Conservation (phyloP, 2,888 invertebrate genomes). For the Diabrotica balteata region DNA sequence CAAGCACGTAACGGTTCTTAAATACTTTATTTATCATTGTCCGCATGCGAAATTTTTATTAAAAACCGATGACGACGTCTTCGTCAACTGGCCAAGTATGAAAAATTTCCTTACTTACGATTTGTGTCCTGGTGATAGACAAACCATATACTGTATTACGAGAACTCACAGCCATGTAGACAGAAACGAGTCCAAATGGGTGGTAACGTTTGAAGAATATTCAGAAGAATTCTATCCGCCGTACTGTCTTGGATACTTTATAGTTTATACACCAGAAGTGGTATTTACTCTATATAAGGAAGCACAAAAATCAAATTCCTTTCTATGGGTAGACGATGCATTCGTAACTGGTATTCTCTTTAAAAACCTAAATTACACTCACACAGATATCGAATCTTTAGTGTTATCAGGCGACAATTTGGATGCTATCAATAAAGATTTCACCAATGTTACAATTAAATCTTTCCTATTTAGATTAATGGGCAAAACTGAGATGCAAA, state of each 20-base stretch:
- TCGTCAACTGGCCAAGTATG: conserved; percentile 72
- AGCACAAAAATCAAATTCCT: conserved; percentile 67
- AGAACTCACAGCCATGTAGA: conserved; percentile 39
- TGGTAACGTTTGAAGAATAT: conserved; percentile 74
- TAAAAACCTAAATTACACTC: conserved; percentile 64
- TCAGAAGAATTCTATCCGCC: conserved; percentile 70
- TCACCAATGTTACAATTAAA: too few relatives aligned
- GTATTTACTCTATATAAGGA: conserved; percentile 61
- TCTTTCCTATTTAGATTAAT: too few relatives aligned
- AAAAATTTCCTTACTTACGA: conserved; percentile 66
- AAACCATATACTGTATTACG: conserved; percentile 72
- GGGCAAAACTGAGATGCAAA: too few relatives aligned
- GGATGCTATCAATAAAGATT: too few relatives aligned
- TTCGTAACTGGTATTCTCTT: conserved; percentile 72
- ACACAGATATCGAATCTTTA: conserved; percentile 58
- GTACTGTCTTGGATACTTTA: conserved; percentile 76
- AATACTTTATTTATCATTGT: conserved; percentile 78
- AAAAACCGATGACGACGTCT: conserved; percentile 81
- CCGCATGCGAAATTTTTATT: conserved; percentile 69
- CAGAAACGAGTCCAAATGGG: conserved; percentile 77
- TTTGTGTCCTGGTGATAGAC: conserved; percentile 67
- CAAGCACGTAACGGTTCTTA: conserved; percentile 83
- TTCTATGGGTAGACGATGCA: conserved; percentile 80
- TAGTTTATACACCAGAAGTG: conserved; percentile 67
- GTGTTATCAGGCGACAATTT: conserved; percentile 36